A percentile compares a stretch with the other conserved stretches of the same genome.
phyloP scores from a whole-genome alignment of 2,113 vertebrate genomes.

The Lophochroa leadbeateri region DNA sequence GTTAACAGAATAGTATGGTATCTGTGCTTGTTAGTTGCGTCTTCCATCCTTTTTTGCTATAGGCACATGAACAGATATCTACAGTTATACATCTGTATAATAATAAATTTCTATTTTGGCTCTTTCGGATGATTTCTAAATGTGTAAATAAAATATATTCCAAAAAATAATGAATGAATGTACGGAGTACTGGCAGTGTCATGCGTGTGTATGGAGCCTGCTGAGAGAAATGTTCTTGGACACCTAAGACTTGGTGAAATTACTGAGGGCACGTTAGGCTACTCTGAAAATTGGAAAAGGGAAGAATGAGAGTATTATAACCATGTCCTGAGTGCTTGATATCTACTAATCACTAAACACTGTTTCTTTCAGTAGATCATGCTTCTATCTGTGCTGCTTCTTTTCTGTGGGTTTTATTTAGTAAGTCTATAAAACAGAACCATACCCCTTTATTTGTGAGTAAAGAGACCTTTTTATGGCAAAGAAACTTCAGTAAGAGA shows the following conservation, averaged over 20 bases:
- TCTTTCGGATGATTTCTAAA: neutral
- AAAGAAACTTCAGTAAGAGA: neutral
- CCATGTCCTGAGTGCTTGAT: neutral
- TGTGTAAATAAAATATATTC: neutral
- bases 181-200: neutral
- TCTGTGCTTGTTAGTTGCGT: neutral
- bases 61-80: neutral
- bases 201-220: neutral
- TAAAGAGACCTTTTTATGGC: neutral
- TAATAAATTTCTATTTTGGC: neutral
- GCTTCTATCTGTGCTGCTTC: neutral
- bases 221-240: neutral
- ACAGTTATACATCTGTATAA: neutral
- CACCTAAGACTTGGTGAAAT: neutral
- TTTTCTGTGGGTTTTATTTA: neutral
- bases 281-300: neutral
- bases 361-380: neutral
- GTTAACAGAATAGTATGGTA: neutral
- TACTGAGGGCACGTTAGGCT: neutral
- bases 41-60: neutral
- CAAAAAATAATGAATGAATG: neutral
- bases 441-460: neutral
- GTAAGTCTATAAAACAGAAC: neutral
- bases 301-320: neutral
- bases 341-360: neutral